These are phyloP conservation scores for Tympanuchus pallidicinctus DNA, from an alignment of 2,113 vertebrate genomes.

Conservation along the genomic window DNA sequence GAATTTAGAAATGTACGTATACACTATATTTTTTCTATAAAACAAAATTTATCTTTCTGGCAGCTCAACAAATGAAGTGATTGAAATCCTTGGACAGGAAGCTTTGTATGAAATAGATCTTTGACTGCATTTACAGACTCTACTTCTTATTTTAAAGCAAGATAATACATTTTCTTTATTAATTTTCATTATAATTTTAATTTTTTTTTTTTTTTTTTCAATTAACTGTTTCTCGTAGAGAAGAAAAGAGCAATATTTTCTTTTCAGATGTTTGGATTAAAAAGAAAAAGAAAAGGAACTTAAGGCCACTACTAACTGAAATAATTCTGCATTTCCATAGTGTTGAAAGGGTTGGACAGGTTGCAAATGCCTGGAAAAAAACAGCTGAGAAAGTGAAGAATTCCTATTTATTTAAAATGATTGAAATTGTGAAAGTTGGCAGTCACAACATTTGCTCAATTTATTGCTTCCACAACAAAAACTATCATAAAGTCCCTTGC, in stretches of 20 bases:
- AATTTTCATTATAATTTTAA: constrained; percentile 32
- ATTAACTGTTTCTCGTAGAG: neutral
- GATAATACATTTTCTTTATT: constrained; percentile 23
- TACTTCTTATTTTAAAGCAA: constrained; percentile 8
- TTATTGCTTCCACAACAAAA: neutral
- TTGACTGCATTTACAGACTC: neutral
- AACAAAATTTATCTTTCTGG: neutral
- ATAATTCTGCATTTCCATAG: neutral
- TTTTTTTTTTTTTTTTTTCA: neutral
- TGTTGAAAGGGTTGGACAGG: neutral
- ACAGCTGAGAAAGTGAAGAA: neutral
- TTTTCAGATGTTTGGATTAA: constrained; percentile 19
- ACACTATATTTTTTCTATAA: neutral
- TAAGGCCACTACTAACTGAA: neutral
- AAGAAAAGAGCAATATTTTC: neutral
- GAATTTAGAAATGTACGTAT: neutral
- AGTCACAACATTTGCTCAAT: neutral
- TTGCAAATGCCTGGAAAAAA: neutral
- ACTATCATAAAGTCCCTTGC: neutral
- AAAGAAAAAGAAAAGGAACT: constrained; percentile 19
- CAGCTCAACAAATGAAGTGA: neutral
- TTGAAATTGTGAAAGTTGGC: neutral
- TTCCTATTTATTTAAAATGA: neutral
- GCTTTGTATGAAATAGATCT: neutral
- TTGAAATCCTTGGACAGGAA: neutral